Conservation (phyloP, 37 sponge, comb jelly and placozoan species). For the Theonella swinhoei region DNA sequence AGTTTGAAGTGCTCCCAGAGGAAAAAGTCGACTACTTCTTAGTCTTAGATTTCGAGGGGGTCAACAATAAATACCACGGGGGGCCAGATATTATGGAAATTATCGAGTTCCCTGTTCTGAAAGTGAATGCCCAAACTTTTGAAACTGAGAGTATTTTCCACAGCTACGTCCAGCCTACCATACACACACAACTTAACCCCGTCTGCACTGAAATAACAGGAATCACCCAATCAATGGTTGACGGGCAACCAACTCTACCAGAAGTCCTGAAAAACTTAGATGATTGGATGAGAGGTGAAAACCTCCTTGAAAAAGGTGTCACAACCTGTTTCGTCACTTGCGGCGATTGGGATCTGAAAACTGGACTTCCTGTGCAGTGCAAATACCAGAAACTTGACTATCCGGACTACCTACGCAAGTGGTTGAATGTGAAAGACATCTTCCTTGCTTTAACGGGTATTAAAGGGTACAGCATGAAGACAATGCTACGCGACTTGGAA, state of each 20-base stretch:
- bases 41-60: conserved; percentile 86
- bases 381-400: conserved; percentile 22
- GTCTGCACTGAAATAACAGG: conserved; percentile 76
- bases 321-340: conserved; percentile 78
- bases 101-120: conserved; percentile 88
- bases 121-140: conserved; percentile 74
- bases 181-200: conserved; percentile 63
- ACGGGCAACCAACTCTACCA: conserved; percentile 60
- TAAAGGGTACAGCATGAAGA: conserved; percentile 55
- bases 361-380: conserved; percentile 68
- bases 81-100: conserved; percentile 68
- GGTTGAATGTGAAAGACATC: conserved; percentile 79
- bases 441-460: conserved; percentile 47
- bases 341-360: conserved; percentile 89
- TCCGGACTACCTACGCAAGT: conserved; percentile 62
- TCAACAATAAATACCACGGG: conserved; percentile 51
- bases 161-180: conserved; percentile 79
- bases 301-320: conserved; percentile 45
- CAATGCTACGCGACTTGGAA: conserved; percentile 57
- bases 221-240: conserved; percentile 79
- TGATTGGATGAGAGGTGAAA: conserved; percentile 62
- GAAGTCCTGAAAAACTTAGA: conserved; percentile 47
- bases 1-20: not conserved
- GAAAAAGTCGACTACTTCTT: conserved; percentile 66
- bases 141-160: conserved; percentile 75